Percentiles rank a stretch among this genome's conserved stretches.
These are phyloP conservation scores for Callimico goeldii DNA, from an alignment of 2,797 vertebrate species.

Conservation along the genomic window DNA sequence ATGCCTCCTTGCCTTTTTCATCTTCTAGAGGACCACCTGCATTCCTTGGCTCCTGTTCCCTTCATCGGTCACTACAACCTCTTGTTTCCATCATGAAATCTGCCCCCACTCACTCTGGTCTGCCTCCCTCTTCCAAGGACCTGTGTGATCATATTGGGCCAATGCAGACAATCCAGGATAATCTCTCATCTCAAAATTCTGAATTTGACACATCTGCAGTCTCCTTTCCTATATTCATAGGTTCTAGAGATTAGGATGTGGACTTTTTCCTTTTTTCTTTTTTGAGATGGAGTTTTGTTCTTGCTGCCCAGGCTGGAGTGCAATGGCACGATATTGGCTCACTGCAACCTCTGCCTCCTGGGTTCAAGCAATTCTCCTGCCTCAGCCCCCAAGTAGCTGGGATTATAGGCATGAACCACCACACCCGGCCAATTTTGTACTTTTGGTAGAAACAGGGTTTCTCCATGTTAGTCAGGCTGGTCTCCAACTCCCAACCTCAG, in stretches of 20 bases:
- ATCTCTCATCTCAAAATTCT: not conserved
- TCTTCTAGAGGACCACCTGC: not conserved
- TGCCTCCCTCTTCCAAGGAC: not conserved
- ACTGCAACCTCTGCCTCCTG: not conserved
- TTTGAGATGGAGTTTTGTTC: no score
- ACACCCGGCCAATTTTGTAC: not conserved
- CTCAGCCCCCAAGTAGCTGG: not conserved
- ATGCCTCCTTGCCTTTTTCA: not conserved
- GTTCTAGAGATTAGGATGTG: not conserved
- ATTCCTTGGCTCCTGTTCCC: not conserved
- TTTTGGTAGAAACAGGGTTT: not conserved
- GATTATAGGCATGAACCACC: accelerated
- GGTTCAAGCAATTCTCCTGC: not conserved
- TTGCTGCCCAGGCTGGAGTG: not conserved
- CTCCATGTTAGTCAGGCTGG: no score
- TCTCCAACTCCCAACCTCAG: no score
- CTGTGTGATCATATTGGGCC: not conserved
- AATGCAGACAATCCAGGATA: not conserved
- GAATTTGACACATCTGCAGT: not conserved
- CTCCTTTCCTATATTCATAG: not conserved
- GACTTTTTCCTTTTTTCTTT: no score
- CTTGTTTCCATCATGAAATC: not conserved
- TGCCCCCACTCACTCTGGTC: not conserved
- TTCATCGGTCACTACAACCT: not conserved
- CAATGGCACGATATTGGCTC: not conserved